phyloP scores from a whole-genome alignment of 1,140 invertebrate species.

The Bombus confusus region DNA sequence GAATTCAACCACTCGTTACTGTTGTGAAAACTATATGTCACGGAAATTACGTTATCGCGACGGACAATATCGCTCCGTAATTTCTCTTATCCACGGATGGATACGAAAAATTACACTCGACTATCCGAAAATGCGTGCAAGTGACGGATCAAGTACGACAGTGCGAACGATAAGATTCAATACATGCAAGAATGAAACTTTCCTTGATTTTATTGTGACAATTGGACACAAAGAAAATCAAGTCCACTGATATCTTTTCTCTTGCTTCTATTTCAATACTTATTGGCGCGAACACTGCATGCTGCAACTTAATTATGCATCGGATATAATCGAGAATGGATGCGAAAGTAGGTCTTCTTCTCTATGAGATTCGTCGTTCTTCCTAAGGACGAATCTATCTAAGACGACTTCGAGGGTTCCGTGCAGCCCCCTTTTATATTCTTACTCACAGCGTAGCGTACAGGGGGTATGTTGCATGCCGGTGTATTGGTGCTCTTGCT shows the following conservation, averaged over 20 bases:
- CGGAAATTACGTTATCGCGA: background rate
- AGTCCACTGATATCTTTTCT: background rate
- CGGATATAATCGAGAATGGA: background rate
- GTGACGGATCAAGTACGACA: background rate
- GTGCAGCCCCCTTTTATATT: constrained; percentile 62
- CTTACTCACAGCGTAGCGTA: constrained; percentile 78
- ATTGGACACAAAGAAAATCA: background rate
- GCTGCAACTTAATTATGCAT: background rate
- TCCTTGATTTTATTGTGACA: background rate
- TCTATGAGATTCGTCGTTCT: constrained; percentile 34
- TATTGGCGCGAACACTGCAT: background rate
- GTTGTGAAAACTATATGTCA: background rate
- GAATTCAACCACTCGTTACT: background rate
- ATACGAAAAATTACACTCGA: too few relatives aligned
- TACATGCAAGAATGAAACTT: background rate
- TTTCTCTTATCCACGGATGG: background rate
- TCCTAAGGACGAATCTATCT: constrained; percentile 37
- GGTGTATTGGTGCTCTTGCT: constrained; percentile 79
- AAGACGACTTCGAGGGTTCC: constrained; percentile 47
- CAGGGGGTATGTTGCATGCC: constrained; percentile 78
- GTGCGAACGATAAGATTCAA: background rate
- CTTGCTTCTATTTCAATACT: background rate
- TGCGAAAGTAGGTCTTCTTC: background rate
- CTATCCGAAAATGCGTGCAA: background rate
- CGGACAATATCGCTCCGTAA: background rate